Percentiles rank a stretch among this genome's conserved stretches.
phyloP scores from a whole-genome alignment of 2,113 vertebrate genomes.

The Abramis brama region DNA sequence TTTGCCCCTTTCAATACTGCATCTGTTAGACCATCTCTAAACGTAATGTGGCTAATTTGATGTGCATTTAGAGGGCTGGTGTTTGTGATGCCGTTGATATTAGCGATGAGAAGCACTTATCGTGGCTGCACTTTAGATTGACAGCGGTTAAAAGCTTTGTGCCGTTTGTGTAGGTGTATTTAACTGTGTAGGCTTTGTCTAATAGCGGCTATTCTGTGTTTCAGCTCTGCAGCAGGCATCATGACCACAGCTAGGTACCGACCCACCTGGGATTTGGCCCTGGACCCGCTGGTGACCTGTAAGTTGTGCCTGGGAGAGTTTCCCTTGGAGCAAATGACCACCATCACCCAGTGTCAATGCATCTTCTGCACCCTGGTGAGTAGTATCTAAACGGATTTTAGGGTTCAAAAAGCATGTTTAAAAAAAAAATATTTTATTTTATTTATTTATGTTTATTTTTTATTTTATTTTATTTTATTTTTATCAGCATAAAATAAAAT shows the following conservation, averaged over 20 bases:
- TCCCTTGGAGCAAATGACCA: conserved; percentile 97
- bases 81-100: conserved; percentile 4
- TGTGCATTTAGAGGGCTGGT: conserved; percentile 21
- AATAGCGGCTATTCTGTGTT: conserved; percentile 37
- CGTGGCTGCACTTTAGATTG: not conserved
- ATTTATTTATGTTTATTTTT: not conserved
- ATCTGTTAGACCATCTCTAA: conserved; percentile 21
- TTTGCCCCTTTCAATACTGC: conserved; percentile 18
- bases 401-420: not conserved
- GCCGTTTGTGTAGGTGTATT: not conserved
- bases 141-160: conserved; percentile 30
- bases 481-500: not conserved
- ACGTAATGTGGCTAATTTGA: conserved; percentile 15
- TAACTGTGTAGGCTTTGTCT: not conserved
- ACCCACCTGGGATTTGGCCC: conserved; percentile 95
- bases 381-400: conserved; percentile 37
- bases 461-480: not conserved
- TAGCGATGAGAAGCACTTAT: conserved; percentile 21
- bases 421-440: not conserved
- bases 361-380: conserved; percentile 98
- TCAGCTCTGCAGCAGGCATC: conserved; percentile 77
- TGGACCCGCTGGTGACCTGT: conserved; percentile 95
- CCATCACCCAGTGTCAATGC: conserved; percentile 97
- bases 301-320: conserved; percentile 98
- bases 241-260: conserved; percentile 95